A percentile compares a stretch with the other conserved stretches of the same genome.
Evolutionary conservation across 2,888 invertebrate species (phyloP).

Genomic region (Pandemis cinnamomeana): DNA sequence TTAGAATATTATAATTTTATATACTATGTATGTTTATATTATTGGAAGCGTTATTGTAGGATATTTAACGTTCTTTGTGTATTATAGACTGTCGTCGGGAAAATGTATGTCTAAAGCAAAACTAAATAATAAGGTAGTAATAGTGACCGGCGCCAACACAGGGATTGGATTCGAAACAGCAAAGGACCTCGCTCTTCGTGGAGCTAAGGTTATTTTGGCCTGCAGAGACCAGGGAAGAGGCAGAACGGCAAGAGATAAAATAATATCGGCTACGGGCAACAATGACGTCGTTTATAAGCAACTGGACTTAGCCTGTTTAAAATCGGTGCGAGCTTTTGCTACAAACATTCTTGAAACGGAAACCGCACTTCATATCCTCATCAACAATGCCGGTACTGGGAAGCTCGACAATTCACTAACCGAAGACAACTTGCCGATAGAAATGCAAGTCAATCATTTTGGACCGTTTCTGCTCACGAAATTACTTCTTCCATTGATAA

Average conservation of each 20-base stretch:
- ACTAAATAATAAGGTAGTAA: slow-evolving; percentile 61
- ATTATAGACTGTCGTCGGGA: slow-evolving; percentile 48
- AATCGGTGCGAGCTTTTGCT: slow-evolving; percentile 91
- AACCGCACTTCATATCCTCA: slow-evolving; percentile 88
- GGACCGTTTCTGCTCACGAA: slow-evolving; percentile 95
- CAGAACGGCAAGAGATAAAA: slow-evolving; percentile 79
- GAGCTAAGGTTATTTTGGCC: slow-evolving; percentile 81
- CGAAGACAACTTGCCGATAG: slow-evolving; percentile 91
- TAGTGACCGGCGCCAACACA: slow-evolving; percentile 65
- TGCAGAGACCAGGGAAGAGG: slow-evolving; percentile 71
- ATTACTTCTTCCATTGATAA: slow-evolving; percentile 90
- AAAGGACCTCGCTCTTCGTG: slow-evolving; percentile 71
- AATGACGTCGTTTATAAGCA: slow-evolving; percentile 86
- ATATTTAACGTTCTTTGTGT: slow-evolving; percentile 26
- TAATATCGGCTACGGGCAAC: slow-evolving; percentile 86
- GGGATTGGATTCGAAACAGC: slow-evolving; percentile 68
- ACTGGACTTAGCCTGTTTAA: slow-evolving; percentile 88
- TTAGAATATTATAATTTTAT: neutral
- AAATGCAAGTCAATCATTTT: slow-evolving; percentile 95
- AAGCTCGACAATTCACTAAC: slow-evolving; percentile 86
- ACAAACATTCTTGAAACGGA: slow-evolving; percentile 88
- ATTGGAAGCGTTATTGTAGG: slow-evolving; percentile 8
- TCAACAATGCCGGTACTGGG: slow-evolving; percentile 94
- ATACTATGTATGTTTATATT: slow-evolving; percentile 19
- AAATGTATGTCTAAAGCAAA: slow-evolving; percentile 49